Evolutionary conservation across 1,140 invertebrate species (phyloP), one percentile per base, ranked within the genome.

Genomic region (Hycleus cichorii): DNA sequence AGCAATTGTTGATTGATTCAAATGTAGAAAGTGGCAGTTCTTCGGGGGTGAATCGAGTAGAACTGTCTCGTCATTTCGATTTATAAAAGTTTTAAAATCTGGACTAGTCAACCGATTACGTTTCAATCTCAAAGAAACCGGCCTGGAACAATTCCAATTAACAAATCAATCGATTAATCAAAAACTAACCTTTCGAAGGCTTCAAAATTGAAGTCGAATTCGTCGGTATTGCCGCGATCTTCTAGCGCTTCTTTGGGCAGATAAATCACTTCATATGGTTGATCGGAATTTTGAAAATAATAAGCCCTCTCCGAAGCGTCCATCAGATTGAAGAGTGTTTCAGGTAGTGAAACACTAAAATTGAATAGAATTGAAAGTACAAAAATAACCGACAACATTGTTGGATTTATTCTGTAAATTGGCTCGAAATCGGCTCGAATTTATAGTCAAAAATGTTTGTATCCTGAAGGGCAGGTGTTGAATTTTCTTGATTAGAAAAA

Each of bases 1-100:
- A 12, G 80, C 81, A 1, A 76, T 70, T 42, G 64, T 71, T 3
- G 60, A 58, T 9, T 62, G 65, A 66, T 78, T 72, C 32, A 64
- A 48, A 52, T 81, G 77, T 26, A 82, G 65, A 66, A 78, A 82
- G 67, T 81, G 74, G 58, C 80, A 82, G 9, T 70, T 68, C 42
- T 58, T 51, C 0, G 72, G 65, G 38, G 69, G 50, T 10, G 9
- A 10, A 54, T 66, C 57, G 32, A 58, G 61, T 24, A 75, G 58
- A 45, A 72, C 58, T 43, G 66, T 61, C 1, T 49, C 43, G 46
- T 69, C 60, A 5, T 60, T 64, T 32, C 68, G 64, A 57, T 76
- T 72, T 26, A 74, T 70, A 65, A 75, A 77, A 3, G 78, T 69
- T 73, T 77, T 75, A 54, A 81, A 77, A 40, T 69, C 62, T 1